Conservation (phyloP, 1,140 invertebrate genomes). For the Calycopis cecrops region DNA sequence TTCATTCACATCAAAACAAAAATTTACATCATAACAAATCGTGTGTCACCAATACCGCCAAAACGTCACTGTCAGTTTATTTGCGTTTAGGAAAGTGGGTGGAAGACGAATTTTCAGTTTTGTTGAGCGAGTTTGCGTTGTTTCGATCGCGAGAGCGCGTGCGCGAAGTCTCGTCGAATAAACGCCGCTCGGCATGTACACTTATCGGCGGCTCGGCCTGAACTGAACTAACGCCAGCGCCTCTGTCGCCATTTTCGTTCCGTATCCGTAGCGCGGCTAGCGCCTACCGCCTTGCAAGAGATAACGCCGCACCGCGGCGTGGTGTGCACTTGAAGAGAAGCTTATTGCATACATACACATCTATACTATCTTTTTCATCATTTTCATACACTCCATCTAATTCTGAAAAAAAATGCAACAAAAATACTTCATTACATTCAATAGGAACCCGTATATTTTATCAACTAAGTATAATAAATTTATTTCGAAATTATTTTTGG, state of each 20-base stretch:
- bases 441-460: too few relatives aligned
- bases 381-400: neutral
- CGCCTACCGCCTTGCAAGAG: neutral
- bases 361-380: too few relatives aligned
- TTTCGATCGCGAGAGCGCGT: conserved; percentile 85
- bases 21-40: conserved; percentile 41
- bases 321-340: neutral
- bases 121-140: conserved; percentile 64
- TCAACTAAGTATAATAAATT: too few relatives aligned
- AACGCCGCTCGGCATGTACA: conserved; percentile 66
- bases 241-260: neutral
- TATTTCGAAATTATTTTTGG: too few relatives aligned
- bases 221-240: conserved; percentile 78
- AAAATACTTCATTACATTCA: too few relatives aligned
- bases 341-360: neutral
- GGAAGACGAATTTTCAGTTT: conserved; percentile 38
- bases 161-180: conserved; percentile 72
- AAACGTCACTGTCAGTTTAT: conserved; percentile 66
- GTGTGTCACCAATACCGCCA: conserved; percentile 45
- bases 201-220: conserved; percentile 83
- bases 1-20: conserved; percentile 32
- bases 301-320: neutral
- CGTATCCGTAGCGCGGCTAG: conserved; percentile 6
- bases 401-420: neutral
- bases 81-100: conserved; percentile 43